phyloP scores from a whole-genome alignment of 2,797 vertebrate species.

The Ptychobarbus kaznakovi region DNA sequence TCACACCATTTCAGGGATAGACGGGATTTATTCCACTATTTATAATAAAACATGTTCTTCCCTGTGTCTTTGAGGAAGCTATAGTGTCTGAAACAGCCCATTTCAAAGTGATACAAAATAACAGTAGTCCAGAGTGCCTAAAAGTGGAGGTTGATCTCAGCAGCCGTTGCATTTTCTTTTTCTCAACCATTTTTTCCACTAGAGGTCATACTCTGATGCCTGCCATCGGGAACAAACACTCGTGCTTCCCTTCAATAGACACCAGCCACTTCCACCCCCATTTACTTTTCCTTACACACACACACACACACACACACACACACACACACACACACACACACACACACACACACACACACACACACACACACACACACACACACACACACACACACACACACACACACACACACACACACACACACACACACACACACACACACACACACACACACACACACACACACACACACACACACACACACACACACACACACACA shows the following conservation, averaged over 20 bases:
- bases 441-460: constrained; percentile 65
- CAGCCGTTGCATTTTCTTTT: constrained; percentile 49
- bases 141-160: constrained; percentile 55
- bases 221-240: constrained; percentile 73
- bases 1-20: constrained; percentile 50
- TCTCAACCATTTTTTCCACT: constrained; percentile 58
- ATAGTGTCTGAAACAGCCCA: constrained; percentile 33
- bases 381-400: constrained; percentile 65
- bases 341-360: constrained; percentile 65
- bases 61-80: constrained; percentile 43
- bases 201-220: constrained; percentile 69
- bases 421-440: constrained; percentile 65
- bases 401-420: constrained; percentile 65
- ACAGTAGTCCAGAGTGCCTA: constrained; percentile 61
- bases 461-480: constrained; percentile 65
- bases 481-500: constrained; percentile 65
- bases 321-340: constrained; percentile 63
- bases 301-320: constrained; percentile 63
- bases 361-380: constrained; percentile 64
- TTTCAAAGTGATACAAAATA: constrained; percentile 68
- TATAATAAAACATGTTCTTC: constrained; percentile 41
- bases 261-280: constrained; percentile 76
- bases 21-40: constrained; percentile 28
- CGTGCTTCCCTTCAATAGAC: constrained; percentile 63
- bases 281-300: constrained; percentile 72